Conservation (phyloP, 2,797 vertebrate genomes). For the Anas flavirostris region DNA sequence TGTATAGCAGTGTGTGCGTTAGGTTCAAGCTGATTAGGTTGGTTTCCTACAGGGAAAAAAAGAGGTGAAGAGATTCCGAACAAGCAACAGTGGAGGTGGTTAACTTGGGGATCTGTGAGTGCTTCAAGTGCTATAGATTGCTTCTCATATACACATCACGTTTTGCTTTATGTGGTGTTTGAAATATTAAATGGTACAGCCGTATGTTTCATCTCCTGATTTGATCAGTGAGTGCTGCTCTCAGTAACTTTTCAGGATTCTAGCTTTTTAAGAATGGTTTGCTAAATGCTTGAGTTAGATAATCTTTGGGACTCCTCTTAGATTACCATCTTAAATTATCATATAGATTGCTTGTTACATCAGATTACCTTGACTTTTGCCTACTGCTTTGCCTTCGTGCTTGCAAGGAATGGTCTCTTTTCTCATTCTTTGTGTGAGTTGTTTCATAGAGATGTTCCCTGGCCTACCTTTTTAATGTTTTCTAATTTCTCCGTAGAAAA, state of each 20-base stretch:
- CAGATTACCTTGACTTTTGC: constrained; percentile 44
- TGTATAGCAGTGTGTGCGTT: background rate
- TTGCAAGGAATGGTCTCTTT: constrained; percentile 57
- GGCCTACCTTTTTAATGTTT: constrained; percentile 74
- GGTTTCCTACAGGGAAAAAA: background rate
- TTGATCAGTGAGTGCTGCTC: background rate
- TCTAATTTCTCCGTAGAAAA: constrained; percentile 74
- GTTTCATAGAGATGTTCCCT: constrained; percentile 73
- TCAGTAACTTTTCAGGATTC: background rate
- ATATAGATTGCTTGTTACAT: constrained; percentile 2
- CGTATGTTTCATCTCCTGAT: background rate
- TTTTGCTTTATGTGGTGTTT: background rate
- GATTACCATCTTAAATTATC: background rate
- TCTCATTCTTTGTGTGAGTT: constrained; percentile 63
- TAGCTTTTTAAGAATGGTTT: constrained; percentile 1
- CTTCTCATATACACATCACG: background rate
- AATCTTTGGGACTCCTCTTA: background rate
- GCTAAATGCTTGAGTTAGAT: background rate
- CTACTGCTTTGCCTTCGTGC: constrained; percentile 29
- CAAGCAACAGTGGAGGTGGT: background rate
- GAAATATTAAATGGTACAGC: background rate
- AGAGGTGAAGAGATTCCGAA: background rate
- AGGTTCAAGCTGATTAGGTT: background rate
- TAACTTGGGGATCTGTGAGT: background rate
- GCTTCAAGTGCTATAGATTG: background rate